Conservation (phyloP, 2,797 vertebrate genomes). For the Varecia variegata region DNA sequence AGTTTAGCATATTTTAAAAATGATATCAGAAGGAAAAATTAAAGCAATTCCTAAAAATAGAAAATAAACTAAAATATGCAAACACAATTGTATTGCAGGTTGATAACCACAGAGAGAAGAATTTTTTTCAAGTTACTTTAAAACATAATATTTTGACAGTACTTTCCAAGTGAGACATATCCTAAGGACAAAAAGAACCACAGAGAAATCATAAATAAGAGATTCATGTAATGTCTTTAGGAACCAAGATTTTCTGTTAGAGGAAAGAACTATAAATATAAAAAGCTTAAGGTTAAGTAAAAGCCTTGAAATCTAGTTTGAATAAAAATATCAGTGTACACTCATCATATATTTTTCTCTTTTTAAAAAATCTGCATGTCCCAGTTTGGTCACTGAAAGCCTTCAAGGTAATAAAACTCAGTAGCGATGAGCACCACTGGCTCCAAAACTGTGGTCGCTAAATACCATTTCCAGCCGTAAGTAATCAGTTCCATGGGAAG, state of each 20-base stretch:
- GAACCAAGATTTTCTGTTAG: conserved; percentile 8
- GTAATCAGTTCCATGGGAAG: neutral
- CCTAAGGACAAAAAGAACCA: neutral
- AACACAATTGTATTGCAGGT: neutral
- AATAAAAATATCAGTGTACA: neutral
- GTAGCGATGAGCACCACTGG: neutral
- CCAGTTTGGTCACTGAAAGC: neutral
- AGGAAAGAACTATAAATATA: neutral
- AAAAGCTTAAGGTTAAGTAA: neutral
- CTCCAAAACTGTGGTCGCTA: neutral
- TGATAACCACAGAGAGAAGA: neutral
- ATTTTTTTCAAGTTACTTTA: conserved; percentile 27
- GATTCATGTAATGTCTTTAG: neutral
- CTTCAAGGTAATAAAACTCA: neutral
- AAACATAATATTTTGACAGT: conserved; percentile 26
- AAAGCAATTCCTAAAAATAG: conserved; percentile 9
- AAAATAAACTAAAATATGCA: neutral
- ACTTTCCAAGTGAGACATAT: neutral
- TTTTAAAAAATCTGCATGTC: neutral
- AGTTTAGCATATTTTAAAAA: neutral
- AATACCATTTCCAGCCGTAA: neutral
- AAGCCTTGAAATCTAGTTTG: neutral
- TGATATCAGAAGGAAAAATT: neutral
- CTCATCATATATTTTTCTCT: neutral
- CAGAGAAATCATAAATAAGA: neutral